Evolutionary conservation across 2,113 vertebrate species (phyloP).

Genomic region (Muntiacus muntjak): DNA sequence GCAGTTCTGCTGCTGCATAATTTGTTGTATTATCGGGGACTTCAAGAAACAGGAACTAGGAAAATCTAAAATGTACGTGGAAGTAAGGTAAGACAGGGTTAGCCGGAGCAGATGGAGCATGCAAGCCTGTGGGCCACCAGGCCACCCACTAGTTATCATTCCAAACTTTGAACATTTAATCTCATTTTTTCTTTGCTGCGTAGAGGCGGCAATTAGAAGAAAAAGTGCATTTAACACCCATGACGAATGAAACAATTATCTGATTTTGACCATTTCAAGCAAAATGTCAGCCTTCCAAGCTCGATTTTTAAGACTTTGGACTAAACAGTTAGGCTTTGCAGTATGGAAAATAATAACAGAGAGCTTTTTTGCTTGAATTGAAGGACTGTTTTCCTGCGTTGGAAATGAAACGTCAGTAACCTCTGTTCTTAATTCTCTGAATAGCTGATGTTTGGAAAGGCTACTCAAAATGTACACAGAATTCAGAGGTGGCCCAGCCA

Average conservation of each 20-base stretch:
- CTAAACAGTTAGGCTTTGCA: neutral
- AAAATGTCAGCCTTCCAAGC: neutral
- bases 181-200: neutral
- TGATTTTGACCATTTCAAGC: neutral
- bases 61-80: neutral
- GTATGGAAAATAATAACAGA: neutral
- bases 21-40: neutral
- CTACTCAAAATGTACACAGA: neutral
- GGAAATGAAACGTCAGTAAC: neutral
- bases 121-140: neutral
- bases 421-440: neutral
- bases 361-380: neutral
- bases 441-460: neutral
- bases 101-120: accelerated
- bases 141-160: neutral
- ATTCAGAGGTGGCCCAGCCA: neutral
- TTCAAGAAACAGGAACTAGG: neutral
- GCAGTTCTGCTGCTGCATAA: neutral
- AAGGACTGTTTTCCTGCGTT: neutral
- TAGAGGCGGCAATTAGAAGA: neutral
- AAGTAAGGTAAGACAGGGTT: neutral
- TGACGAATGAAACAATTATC: neutral
- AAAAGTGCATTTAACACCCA: neutral
- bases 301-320: neutral
- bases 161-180: neutral